Evolutionary conservation across 1,140 invertebrate genomes (phyloP), one percentile per base, ranked within the genome.

Genomic region (Armadillidium nasatum): DNA sequence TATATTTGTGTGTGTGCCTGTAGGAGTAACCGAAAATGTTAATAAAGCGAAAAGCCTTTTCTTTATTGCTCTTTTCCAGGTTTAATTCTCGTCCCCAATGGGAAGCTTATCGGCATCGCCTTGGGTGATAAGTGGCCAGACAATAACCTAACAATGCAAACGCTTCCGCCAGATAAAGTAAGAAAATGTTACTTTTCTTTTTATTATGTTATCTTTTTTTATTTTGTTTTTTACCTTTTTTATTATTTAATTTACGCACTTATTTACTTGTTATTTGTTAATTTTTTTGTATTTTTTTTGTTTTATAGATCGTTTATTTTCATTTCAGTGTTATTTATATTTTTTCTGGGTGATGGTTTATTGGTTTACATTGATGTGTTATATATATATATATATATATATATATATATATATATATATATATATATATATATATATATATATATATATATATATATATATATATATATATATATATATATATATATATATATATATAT

Each of bases 21-120:
- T 60, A 33, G 33, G 33, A 60, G 50, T 19, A 9, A 1, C 19
- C 11, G 7, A 60, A 60, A 60, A 60, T 2, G 2, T 15, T 15
- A 60, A 60, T 60, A 60, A 60, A 60, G 11, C 50, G 15, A 50
- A 60, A 60, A 15, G 1, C 50, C 11, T 15, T 60, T 15, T 60
- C 7, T 60, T 13, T 2, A 4, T 60, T 0, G 76, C 7, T 73
- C 10, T 13, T 81, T 83, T 1, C 82, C 50, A 94, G 93, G 93
- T 69, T 85, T 96, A 22, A 87, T 96, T 69, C 84, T 96, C 72
- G 93, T 98, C 2, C 95, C 96, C 0, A 97, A 97, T 83, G 95
- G 95, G 0, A 92, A 95, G 85, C 83, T 86, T 23, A 86, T 97
- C 72, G 95, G 95, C 10, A 89, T 91, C 76, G 85, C 88, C 4